Evolutionary conservation across 2,113 vertebrate genomes (phyloP), one percentile per base, ranked within the genome.

Genomic region (Hymenochirus boettgeri): DNA sequence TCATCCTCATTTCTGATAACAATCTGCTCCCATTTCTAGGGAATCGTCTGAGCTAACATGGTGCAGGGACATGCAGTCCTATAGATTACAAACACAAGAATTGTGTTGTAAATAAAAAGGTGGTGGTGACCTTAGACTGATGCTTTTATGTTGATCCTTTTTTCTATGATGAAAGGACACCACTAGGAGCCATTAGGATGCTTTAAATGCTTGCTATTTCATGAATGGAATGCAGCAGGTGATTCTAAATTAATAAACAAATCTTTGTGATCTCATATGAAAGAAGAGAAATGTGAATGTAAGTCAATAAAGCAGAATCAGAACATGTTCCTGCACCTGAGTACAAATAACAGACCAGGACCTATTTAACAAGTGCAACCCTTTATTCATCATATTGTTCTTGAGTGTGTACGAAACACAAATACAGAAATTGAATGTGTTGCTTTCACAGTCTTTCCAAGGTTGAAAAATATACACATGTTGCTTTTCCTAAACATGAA

Each of bases 401-500:
- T 29, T 22, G 55, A 52, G 31, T 24, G n/a, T 24, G n/a, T 33
- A 48, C 59, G 46, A 59, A 67, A 50, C 35, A 58, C 55, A 67
- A 55, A 51, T 15, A 23, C 46, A 42, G 29, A 22, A 58, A 65
- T 27, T 27, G 26, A 19, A 37, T 51, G 31, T 21, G 27, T 42
- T 24, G 42, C 52, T 12, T 47, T 51, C 18, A 46, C 42, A 19
- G 47, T 13, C 56, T 57, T 57, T 69, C 23, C 47, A 66, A 57
- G 56, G 56, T 24, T 60, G 57, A 25, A 53, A 42, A 45, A 53
- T 35, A 26, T 53, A 27, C 18, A 57, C 47, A 53, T 60, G 57
- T 69, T 57, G 54, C 18, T 69, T 60, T 69, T 69, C 24, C 25
- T 60, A 69, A 53, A 60, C 25, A 53, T 57, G 37, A 37, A 59